Conservation (phyloP, 2,113 vertebrate genomes). For the Formicarius rufipectus region DNA sequence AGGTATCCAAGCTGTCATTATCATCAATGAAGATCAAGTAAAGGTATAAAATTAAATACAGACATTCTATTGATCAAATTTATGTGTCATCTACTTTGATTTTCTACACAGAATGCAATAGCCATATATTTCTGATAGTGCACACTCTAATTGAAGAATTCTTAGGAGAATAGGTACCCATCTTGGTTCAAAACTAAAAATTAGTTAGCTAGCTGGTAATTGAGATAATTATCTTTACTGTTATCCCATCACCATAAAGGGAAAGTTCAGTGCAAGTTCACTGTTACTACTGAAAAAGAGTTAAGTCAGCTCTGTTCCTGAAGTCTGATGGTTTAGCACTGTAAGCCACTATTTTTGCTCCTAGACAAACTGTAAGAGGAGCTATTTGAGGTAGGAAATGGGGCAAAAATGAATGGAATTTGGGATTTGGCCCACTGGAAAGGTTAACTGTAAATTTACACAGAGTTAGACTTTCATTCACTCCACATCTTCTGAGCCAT, state of each 20-base stretch:
- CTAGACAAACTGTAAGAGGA: neutral
- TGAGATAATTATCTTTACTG: neutral
- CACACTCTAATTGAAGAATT: neutral
- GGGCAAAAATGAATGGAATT: neutral
- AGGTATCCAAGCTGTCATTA: neutral
- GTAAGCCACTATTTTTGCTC: neutral
- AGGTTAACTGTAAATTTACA: neutral
- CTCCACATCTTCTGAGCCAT: accelerated
- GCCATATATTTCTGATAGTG: neutral
- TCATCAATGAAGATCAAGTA: neutral
- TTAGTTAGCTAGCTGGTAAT: neutral
- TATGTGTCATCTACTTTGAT: neutral
- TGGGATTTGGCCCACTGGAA: neutral
- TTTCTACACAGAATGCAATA: neutral
- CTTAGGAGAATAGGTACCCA: neutral
- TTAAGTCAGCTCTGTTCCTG: neutral
- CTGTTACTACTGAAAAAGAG: neutral
- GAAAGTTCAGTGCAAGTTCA: neutral
- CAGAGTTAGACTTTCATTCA: neutral
- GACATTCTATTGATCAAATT: neutral
- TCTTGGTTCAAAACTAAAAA: neutral
- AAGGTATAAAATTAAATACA: neutral
- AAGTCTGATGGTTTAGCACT: neutral
- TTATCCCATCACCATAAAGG: neutral
- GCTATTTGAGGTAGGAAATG: neutral